Conservation (phyloP, 2,888 invertebrate genomes). For the Glyphotaelius pellucidus region DNA sequence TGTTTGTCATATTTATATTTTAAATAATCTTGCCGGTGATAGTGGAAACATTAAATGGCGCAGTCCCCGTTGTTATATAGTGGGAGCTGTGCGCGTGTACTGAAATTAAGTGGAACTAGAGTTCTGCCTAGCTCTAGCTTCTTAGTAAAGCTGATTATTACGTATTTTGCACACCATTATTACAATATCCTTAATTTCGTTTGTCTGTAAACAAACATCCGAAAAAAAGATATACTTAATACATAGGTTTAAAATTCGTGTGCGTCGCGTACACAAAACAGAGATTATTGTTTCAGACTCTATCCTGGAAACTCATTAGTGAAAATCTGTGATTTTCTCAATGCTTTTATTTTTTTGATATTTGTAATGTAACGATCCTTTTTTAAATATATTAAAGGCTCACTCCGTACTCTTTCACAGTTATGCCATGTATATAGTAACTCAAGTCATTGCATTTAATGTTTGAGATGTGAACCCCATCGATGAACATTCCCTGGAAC, state of each 20-base stretch:
- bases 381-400: background rate
- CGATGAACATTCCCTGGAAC: background rate
- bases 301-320: background rate
- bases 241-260: background rate
- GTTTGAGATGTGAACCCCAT: background rate
- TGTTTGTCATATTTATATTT: conserved; percentile 21
- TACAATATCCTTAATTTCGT: background rate
- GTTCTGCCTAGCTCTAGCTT: conserved; percentile 17
- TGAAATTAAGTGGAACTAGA: background rate
- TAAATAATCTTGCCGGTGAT: conserved; percentile 32
- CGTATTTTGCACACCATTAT: background rate
- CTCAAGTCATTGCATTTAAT: background rate
- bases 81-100: conserved; percentile 11
- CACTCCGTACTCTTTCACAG: background rate
- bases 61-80: conserved; percentile 1
- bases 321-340: background rate
- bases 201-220: background rate
- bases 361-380: background rate
- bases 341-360: background rate
- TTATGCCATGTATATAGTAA: background rate
- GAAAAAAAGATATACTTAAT: background rate
- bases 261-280: background rate
- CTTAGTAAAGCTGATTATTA: background rate
- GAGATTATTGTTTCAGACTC: background rate
- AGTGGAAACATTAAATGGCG: background rate